phyloP scores from a whole-genome alignment of 2,113 vertebrate genomes.

The Phoenicopterus ruber region DNA sequence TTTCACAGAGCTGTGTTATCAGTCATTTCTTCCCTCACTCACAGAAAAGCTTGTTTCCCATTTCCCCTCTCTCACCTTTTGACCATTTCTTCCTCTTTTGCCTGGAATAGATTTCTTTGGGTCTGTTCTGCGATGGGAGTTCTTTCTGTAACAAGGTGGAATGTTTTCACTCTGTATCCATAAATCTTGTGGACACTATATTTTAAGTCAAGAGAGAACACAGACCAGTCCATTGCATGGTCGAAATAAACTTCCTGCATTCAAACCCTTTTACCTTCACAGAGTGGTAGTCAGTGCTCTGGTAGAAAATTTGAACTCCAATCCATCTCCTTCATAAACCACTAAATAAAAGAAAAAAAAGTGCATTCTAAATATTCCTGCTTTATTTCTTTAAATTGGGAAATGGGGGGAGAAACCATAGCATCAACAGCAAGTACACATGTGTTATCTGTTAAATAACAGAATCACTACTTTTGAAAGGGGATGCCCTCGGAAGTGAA shows the following conservation, averaged over 20 bases:
- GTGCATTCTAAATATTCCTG: background rate
- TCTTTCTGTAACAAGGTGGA: background rate
- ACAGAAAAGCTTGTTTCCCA: background rate
- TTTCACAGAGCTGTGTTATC: background rate
- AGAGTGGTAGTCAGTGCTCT: background rate
- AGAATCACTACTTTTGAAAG: slow-evolving; percentile 53
- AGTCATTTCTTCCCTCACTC: background rate
- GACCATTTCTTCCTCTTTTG: slow-evolving; percentile 5
- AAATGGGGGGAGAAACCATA: slow-evolving; percentile 12
- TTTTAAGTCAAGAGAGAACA: background rate
- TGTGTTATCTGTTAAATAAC: slow-evolving; percentile 63
- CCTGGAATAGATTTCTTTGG: background rate
- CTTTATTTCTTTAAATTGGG: slow-evolving; percentile 48
- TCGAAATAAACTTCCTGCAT: background rate
- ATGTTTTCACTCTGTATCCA: background rate
- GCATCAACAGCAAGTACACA: slow-evolving; percentile 37
- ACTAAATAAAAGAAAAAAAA: background rate
- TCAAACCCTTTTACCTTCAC: background rate
- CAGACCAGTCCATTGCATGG: background rate
- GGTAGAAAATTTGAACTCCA: background rate
- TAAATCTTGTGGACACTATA: background rate
- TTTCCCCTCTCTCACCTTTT: slow-evolving; percentile 16
- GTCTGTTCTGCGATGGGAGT: background rate
- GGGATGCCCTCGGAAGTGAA: slow-evolving; percentile 54
- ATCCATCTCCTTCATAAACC: background rate